Evolutionary conservation across 1,140 invertebrate genomes (phyloP), one percentile per base, ranked within the genome.

Genomic region (Pseudachorutes palmiensis): DNA sequence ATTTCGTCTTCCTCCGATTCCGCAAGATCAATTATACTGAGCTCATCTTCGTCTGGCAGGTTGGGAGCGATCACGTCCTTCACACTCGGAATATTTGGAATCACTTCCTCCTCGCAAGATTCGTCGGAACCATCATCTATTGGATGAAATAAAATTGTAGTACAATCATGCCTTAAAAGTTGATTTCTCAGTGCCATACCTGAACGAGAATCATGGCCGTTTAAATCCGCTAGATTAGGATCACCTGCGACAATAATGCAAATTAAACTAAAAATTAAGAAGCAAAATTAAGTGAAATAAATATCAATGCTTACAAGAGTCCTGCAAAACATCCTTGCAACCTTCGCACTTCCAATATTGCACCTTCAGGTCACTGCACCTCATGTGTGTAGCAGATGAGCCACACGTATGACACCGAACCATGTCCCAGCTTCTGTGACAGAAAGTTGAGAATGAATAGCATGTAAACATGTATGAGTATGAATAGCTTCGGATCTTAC

Each of bases 351-450:
- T 70, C 62, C 62, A 66, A 22, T 36, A 60, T 26, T 22, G 30
- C 19, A 26, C 22, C 3, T 55, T 24, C 24, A 67, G 49, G 19
- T 51, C 24, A 77, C 78, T 73, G 75, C 84, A 85, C 5, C 72
- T 75, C 49, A 78, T 75, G 72, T 85, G 84, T 29, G 80, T 80
- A 30, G 83, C 84, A 74, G 81, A 79, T 0, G 82, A 82, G 26
- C 83, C 84, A 76, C 84, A 85, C 55, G 75, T 78, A 36, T 76
- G 74, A 76, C 84, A 85, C 3, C 84, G 72, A 29, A 77, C 72
- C 16, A 85, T 74, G 66, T 83, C 80, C 83, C 83, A 85, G 65
- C 33, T 76, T 70, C 70, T 64, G 66, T 30, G 5, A 22, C 3
- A n/a, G 48, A 69, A 75, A 61, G 64, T 41, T 66, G 9, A 26